Evolutionary conservation across 1,140 invertebrate species (phyloP).

Genomic region (Babylonia areolata): DNA sequence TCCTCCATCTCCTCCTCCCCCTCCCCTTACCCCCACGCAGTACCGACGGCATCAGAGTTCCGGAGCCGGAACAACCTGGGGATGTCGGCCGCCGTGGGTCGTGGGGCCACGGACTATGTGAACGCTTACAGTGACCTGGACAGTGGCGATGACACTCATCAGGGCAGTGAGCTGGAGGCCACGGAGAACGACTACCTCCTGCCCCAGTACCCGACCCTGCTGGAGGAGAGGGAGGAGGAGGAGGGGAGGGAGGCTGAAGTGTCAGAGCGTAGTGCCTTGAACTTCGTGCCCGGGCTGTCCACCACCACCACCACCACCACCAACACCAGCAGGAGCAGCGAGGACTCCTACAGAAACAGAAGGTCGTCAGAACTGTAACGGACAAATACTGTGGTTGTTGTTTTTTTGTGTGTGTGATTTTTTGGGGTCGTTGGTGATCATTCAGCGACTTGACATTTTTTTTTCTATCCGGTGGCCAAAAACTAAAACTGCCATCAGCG

Average conservation of each 20-base stretch:
- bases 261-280: slow-evolving; percentile 40
- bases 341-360: slow-evolving; percentile 25
- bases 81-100: background rate
- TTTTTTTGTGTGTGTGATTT: no score
- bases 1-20: background rate
- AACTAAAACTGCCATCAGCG: no score
- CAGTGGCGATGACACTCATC: slow-evolving; percentile 9
- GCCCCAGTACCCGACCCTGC: slow-evolving; percentile 33
- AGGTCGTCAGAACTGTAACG: background rate
- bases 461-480: no score
- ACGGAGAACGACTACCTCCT: slow-evolving; percentile 43
- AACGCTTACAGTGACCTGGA: slow-evolving; percentile 30
- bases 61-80: slow-evolving; percentile 4
- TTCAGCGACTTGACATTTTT: no score
- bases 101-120: slow-evolving; percentile 16
- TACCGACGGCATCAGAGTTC: no score
- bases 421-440: no score
- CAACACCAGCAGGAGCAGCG: background rate
- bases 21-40: no score
- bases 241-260: slow-evolving; percentile 11
- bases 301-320: background rate
- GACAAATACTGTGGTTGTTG: no score
- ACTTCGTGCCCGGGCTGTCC: slow-evolving; percentile 24
- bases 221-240: slow-evolving; percentile 34
- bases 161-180: slow-evolving; percentile 1